Conservation (phyloP, 2,113 vertebrate species). For the Notothenia rossii region DNA sequence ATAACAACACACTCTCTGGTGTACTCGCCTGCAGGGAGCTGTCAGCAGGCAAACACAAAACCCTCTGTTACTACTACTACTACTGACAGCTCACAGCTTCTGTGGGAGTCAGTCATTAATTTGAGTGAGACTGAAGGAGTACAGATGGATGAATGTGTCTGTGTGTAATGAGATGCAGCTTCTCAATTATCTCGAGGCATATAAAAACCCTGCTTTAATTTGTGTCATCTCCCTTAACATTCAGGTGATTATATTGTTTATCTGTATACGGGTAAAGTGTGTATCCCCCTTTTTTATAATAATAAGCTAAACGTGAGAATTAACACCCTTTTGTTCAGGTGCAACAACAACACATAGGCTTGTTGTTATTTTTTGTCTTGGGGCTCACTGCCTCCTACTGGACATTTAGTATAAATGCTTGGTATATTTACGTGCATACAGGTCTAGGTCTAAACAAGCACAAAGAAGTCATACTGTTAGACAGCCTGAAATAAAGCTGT, state of each 20-base stretch:
- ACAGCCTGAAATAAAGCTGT: not conserved
- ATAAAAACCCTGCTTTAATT: constrained; percentile 23
- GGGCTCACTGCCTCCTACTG: constrained; percentile 73
- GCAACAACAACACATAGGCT: not conserved
- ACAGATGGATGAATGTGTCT: constrained; percentile 26
- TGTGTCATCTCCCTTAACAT: constrained; percentile 3
- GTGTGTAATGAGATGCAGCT: constrained; percentile 21
- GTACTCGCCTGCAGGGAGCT: constrained; percentile 57
- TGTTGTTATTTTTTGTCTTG: constrained; percentile 19
- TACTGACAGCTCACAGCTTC: constrained; percentile 52
- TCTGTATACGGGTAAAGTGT: not conserved
- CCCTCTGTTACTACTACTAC: constrained; percentile 35
- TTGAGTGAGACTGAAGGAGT: constrained; percentile 33
- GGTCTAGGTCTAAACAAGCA: not conserved
- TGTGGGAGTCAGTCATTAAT: constrained; percentile 60
- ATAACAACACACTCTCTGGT: constrained; percentile 55
- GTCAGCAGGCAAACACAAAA: constrained; percentile 57
- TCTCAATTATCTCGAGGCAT: constrained; percentile 1
- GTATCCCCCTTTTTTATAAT: not conserved
- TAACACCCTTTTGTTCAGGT: constrained; percentile 5
- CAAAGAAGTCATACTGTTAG: not conserved
- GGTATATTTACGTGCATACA: not conserved
- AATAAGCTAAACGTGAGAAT: not conserved
- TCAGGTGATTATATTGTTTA: not conserved
- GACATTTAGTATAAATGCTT: constrained; percentile 47